phyloP scores from a whole-genome alignment of 2,113 vertebrate genomes.

The Vulpes lagopus region DNA sequence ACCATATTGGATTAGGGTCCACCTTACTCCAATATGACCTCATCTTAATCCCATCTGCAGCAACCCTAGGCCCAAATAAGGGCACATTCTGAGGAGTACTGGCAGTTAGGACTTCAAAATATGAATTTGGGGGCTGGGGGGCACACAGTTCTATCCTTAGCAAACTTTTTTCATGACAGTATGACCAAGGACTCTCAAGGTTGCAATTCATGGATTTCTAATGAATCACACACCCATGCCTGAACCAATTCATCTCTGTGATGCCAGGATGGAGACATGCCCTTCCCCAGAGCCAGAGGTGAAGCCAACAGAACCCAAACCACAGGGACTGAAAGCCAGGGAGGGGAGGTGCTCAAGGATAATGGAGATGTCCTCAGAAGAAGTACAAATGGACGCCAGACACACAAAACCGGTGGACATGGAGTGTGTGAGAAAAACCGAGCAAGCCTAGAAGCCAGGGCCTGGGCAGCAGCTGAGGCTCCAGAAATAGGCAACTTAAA shows the following conservation, averaged over 20 bases:
- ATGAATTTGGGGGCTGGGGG: background rate
- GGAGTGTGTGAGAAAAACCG: fast-evolving
- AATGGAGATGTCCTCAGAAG: background rate
- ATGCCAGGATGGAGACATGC: fast-evolving
- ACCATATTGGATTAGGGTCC: background rate
- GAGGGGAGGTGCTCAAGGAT: no score
- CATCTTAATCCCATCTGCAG: background rate
- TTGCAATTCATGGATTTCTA: background rate
- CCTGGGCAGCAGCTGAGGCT: background rate
- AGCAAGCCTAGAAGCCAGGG: background rate
- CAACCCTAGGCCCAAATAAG: background rate
- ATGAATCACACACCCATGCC: background rate
- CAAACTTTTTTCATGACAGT: background rate
- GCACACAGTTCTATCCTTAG: background rate
- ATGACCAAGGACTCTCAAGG: background rate
- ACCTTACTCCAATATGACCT: background rate
- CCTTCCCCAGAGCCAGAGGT: background rate
- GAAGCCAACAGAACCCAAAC: background rate
- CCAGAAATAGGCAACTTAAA: background rate
- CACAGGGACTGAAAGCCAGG: background rate
- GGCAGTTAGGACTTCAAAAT: background rate
- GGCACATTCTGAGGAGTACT: background rate
- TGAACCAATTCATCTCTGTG: background rate
- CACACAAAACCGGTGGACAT: fast-evolving
- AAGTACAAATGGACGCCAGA: fast-evolving